These are phyloP conservation scores for Pao palembangensis DNA, from an alignment of 2,113 vertebrate species.

Conservation along the genomic window DNA sequence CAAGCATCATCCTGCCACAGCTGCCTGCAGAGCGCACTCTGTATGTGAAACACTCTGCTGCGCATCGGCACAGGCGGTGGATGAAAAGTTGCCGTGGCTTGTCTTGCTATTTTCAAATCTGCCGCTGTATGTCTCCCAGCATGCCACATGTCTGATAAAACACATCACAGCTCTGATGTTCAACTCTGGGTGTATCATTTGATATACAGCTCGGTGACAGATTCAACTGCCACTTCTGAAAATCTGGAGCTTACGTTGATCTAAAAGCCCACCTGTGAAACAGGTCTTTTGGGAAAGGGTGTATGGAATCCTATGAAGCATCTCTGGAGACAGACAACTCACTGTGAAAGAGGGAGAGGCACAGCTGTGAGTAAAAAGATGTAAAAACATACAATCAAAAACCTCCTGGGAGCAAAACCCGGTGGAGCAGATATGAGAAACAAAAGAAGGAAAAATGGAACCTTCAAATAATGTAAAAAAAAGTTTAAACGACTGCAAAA, in stretches of 20 bases:
- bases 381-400: conserved; percentile 53
- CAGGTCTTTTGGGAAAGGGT: conserved; percentile 54
- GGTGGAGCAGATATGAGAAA: conserved; percentile 33
- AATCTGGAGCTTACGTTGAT: conserved; percentile 48
- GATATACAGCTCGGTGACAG: conserved; percentile 54
- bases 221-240: conserved; percentile 58
- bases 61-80: conserved; percentile 35
- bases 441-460: conserved; percentile 8
- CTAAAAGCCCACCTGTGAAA: conserved; percentile 61
- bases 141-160: conserved; percentile 46
- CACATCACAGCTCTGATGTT: conserved; percentile 40
- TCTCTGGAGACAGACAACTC: conserved; percentile 61
- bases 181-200: conserved; percentile 40
- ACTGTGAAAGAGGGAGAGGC: conserved; percentile 42
- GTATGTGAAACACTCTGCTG: conserved; percentile 64
- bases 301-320: conserved; percentile 41
- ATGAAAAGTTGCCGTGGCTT: conserved; percentile 39
- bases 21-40: conserved; percentile 57
- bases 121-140: conserved; percentile 24
- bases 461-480: conserved; percentile 21
- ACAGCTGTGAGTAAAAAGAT: conserved; percentile 53
- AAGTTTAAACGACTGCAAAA: background rate
- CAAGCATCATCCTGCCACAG: conserved; percentile 74
- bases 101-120: conserved; percentile 28
- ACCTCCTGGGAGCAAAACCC: conserved; percentile 48